These are phyloP conservation scores for Stenotaenia linearis DNA, from an alignment of 2,888 invertebrate genomes.

Conservation along the genomic window DNA sequence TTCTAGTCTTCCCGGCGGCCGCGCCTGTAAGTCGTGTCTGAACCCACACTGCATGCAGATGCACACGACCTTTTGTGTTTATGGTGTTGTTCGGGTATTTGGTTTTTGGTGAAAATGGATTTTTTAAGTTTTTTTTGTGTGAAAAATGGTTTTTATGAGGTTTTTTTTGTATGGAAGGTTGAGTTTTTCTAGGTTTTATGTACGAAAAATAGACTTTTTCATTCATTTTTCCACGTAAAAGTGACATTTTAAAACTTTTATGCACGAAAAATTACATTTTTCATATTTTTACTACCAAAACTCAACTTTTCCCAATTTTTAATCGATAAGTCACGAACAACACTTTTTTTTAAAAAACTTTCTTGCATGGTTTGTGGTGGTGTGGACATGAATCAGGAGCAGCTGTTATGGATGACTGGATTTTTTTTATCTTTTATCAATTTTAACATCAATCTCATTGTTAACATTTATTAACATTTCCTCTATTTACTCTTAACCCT, in stretches of 20 bases:
- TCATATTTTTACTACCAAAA: too few relatives aligned
- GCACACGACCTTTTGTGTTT: background rate
- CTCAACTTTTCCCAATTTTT: too few relatives aligned
- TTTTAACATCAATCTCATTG: too few relatives aligned
- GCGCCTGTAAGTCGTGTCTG: conserved; percentile 42
- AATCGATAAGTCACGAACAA: too few relatives aligned
- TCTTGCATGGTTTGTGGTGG: background rate
- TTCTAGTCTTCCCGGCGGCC: conserved; percentile 52
- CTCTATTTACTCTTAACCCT: background rate
- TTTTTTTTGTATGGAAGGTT: too few relatives aligned
- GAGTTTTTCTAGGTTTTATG: too few relatives aligned
- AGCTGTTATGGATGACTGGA: background rate
- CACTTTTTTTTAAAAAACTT: background rate
- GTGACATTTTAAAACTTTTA: too few relatives aligned
- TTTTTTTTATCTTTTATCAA: background rate
- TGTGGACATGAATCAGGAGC: background rate
- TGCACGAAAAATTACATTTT: too few relatives aligned
- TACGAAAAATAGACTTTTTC: too few relatives aligned
- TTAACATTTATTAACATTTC: background rate
- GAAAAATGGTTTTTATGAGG: too few relatives aligned
- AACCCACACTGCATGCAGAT: conserved; percentile 24
- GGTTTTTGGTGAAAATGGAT: background rate
- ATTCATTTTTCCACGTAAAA: too few relatives aligned
- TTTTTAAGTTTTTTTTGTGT: too few relatives aligned
- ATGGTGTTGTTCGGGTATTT: background rate